Percentiles rank a stretch among this genome's conserved stretches.
Evolutionary conservation across 2,888 invertebrate genomes (phyloP).

Genomic region (Hipparchia semele): DNA sequence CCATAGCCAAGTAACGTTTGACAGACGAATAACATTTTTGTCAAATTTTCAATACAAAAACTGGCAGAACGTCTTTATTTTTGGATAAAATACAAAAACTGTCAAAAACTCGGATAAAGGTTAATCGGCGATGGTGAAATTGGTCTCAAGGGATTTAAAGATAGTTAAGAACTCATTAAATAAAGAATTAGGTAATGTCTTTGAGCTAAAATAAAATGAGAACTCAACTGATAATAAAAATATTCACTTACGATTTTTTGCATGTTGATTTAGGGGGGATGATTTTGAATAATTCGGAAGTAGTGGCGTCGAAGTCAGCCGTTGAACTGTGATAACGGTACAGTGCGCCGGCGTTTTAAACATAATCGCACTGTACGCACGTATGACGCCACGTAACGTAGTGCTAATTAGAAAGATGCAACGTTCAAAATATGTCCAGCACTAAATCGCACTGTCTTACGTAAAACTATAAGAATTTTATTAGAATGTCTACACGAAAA

Average conservation of each 20-base stretch:
- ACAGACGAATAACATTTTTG: too few species aligned
- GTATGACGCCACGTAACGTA: constrained; percentile 50
- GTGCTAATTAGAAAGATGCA: constrained; percentile 70
- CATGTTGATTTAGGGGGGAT: constrained; percentile 52
- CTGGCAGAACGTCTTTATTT: too few species aligned
- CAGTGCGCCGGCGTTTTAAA: constrained; percentile 56
- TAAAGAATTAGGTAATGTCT: too few species aligned
- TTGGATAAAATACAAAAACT: too few species aligned
- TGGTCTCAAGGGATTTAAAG: too few species aligned
- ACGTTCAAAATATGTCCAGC: constrained; percentile 50
- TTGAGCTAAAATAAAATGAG: too few species aligned
- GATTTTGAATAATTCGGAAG: constrained; percentile 43
- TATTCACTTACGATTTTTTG: constrained; percentile 63
- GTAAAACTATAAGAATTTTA: constrained; percentile 38
- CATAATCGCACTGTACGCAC: constrained; percentile 37
- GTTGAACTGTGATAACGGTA: constrained; percentile 54
- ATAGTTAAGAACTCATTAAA: too few species aligned
- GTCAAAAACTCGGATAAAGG: too few species aligned
- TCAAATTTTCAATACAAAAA: too few species aligned
- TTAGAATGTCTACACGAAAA: constrained; percentile 37
- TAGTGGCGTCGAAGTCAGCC: constrained; percentile 48
- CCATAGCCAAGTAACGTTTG: too few species aligned
- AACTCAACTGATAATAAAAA: not conserved
- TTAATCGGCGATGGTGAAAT: too few species aligned
- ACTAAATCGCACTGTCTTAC: constrained; percentile 45